phyloP scores from a whole-genome alignment of 2,113 vertebrate genomes.

The Sinocyclocheilus maitianheensis region DNA sequence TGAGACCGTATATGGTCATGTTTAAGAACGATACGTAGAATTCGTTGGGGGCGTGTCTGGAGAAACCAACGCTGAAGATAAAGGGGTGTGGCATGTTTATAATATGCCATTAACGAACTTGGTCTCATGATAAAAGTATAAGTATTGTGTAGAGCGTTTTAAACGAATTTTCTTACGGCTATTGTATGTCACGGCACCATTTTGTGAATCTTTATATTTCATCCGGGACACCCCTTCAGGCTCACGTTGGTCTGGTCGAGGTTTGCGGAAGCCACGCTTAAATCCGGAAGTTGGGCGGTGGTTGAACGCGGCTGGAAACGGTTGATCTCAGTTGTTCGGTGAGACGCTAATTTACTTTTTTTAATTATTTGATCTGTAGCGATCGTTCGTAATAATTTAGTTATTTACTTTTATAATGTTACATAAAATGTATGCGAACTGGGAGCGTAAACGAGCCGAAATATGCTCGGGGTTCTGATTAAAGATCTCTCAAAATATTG shows the following conservation, averaged over 20 bases:
- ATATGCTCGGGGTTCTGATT: neutral
- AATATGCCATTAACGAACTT: neutral
- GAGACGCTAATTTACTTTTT: constrained; percentile 1
- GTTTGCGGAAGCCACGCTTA: constrained; percentile 53
- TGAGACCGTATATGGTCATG: constrained; percentile 51
- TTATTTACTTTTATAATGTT: neutral
- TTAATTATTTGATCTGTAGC: neutral
- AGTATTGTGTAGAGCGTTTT: fast-evolving
- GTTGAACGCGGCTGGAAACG: constrained; percentile 62
- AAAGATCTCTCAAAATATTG: neutral
- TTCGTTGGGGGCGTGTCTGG: neutral
- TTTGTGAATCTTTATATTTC: fast-evolving
- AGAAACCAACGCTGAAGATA: constrained; percentile 25
- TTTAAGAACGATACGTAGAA: constrained; percentile 34
- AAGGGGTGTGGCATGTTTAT: neutral
- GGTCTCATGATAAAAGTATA: fast-evolving
- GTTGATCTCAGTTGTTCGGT: constrained; percentile 62
- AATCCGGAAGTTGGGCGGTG: constrained; percentile 82
- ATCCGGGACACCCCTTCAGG: neutral
- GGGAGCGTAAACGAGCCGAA: neutral
- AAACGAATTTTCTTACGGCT: fast-evolving
- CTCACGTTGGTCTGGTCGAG: constrained; percentile 63
- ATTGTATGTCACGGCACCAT: too few species aligned
- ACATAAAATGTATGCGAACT: too few species aligned
- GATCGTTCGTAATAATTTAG: neutral